Percentiles rank a stretch among this genome's conserved stretches.
These are phyloP conservation scores for Hyposoter didymator DNA, from an alignment of 2,888 invertebrate species.

Conservation along the genomic window DNA sequence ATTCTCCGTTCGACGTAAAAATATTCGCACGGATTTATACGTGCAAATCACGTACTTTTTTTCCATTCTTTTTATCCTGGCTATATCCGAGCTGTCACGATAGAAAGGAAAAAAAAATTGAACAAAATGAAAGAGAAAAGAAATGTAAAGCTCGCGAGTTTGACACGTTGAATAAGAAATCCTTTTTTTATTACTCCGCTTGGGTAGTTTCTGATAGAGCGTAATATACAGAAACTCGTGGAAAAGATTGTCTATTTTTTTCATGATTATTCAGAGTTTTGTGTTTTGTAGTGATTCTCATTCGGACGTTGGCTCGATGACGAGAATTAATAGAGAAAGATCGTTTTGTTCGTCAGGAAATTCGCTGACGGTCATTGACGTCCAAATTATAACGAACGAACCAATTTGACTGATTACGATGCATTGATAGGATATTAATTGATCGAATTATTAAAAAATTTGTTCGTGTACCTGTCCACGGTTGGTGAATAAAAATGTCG, in stretches of 20 bases:
- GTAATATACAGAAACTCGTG: conserved; percentile 21
- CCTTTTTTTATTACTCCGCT: conserved; percentile 49
- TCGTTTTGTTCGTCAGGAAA: background rate
- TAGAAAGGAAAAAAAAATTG: conserved; percentile 23
- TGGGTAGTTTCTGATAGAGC: conserved; percentile 28
- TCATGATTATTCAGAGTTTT: background rate
- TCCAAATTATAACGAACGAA: background rate
- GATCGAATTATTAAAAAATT: background rate
- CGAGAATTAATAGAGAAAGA: background rate
- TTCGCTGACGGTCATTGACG: background rate
- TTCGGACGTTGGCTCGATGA: background rate
- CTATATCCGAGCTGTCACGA: conserved; percentile 21
- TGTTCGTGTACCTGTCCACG: background rate
- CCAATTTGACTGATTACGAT: background rate
- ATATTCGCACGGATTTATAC: conserved; percentile 55
- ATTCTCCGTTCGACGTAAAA: conserved; percentile 52
- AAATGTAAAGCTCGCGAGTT: conserved; percentile 44
- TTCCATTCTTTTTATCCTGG: conserved; percentile 48
- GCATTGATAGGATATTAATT: conserved; percentile 8
- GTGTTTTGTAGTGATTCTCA: background rate
- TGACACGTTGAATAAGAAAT: conserved; percentile 27
- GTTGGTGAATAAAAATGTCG: no score
- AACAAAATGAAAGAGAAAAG: conserved; percentile 26
- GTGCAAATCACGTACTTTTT: conserved; percentile 59
- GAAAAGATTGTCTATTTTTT: conserved; percentile 13